Base-by-base conservation (phyloP, 2,797 vertebrate species). In the Sphaeramia orbicularis region DNA sequence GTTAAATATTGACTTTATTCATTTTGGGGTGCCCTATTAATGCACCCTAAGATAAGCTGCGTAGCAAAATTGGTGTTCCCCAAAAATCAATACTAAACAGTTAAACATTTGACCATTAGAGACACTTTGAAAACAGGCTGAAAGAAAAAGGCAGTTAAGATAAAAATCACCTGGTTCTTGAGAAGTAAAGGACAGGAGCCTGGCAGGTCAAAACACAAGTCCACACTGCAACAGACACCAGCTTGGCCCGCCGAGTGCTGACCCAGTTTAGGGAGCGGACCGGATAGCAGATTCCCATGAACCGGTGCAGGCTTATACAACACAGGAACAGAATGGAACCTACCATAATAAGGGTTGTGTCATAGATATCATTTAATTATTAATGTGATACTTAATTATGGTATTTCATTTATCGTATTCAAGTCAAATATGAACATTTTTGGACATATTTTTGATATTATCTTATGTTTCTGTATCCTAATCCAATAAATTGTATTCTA, bases 261-360 rank as follows among this genome's bases (percentile, higher is more conserved):
- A 95, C 92, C 97, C 97, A 99, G 51, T 73, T 86, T 65, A 97
- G 89, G 0, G 97, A 98, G 43, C 86, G 95, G 49, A 99, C 88
- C 0, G 98, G 97, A 57, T 94, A 94, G 74, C 97, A 95, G 85
- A 99, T 85, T 0, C 97, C 97, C 55, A 98, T 62, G 71, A 97
- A 99, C 0, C 98, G 94, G 49, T 99, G 96, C 55, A 96, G 58
- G 68, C 96, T 99, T 93, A 99, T 98, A 66, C 97, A 98, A 60
- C 95, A 96, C 76, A 99, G 94, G 91, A 99, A 99, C 12, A 98
- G 93, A 87, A 99, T 97, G 90, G 91, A 93, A 24, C 87, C 91
- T 92, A 47, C 24, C 24, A 6, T 27, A 27, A 24, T 27, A 27
- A 27, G 24, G 6, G 5, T 6, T 21, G 19, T 21, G n/a, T n/a